A percentile compares a stretch with the other conserved stretches of the same genome.
phyloP scores from a whole-genome alignment of 2,113 vertebrate genomes.

The Lophius piscatorius region DNA sequence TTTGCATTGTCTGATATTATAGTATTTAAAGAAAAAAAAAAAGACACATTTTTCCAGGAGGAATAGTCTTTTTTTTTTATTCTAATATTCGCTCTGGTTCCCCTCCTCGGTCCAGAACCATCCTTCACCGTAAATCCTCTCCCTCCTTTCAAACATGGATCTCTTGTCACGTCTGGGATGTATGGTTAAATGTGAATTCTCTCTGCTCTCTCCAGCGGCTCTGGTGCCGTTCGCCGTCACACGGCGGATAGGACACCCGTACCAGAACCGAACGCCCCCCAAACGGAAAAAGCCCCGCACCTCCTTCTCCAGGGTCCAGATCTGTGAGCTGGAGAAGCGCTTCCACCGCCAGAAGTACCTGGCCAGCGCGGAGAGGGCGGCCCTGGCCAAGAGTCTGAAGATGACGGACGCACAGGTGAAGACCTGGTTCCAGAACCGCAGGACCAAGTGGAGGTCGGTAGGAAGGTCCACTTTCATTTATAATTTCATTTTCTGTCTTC shows the following conservation, averaged over 20 bases:
- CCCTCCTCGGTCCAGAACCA: too few species aligned
- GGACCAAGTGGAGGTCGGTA: constrained; percentile 89
- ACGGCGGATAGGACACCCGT: constrained; percentile 95
- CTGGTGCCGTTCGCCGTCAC: constrained; percentile 96
- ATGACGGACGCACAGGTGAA: constrained; percentile 98
- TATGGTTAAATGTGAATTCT: too few species aligned
- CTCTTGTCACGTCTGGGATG: too few species aligned
- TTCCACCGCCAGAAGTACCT: constrained; percentile 98
- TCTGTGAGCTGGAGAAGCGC: constrained; percentile 97
- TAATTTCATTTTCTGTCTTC: accelerated
- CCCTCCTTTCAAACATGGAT: too few species aligned
- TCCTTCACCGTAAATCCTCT: too few species aligned
- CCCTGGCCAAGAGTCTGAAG: constrained; percentile 94
- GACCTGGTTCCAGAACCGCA: constrained; percentile 85
- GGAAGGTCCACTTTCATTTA: background rate
- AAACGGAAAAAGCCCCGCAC: constrained; percentile 98
- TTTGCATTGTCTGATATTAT: too few species aligned
- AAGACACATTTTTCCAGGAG: too few species aligned
- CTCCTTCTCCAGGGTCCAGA: constrained; percentile 96
- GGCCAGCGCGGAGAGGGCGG: constrained; percentile 93
- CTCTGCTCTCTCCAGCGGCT: constrained; percentile 83
- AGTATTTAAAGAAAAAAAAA: too few species aligned
- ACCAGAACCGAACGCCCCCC: constrained; percentile 88
- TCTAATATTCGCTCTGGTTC: too few species aligned
- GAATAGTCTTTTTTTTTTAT: too few species aligned